phyloP scores from a whole-genome alignment of 2,113 vertebrate genomes.

The Hydropotes inermis region DNA sequence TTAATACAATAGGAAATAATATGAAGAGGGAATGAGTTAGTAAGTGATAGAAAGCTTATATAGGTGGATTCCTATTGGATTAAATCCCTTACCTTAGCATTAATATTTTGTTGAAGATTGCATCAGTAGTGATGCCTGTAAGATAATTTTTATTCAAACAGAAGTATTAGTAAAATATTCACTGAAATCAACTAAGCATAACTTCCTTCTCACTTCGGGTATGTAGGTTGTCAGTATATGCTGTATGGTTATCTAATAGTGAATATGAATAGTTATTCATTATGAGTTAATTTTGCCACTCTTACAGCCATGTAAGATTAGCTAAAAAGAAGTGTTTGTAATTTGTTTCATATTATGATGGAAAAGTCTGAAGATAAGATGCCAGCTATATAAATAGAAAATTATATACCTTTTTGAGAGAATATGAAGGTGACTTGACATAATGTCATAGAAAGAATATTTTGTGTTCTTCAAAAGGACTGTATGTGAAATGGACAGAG shows the following conservation, averaged over 20 bases:
- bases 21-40: not conserved
- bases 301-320: not conserved
- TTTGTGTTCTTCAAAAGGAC: not conserved
- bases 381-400: not conserved
- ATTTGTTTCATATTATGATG: not conserved
- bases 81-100: not conserved
- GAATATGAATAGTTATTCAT: not conserved
- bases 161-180: not conserved
- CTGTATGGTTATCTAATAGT: not conserved
- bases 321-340: not conserved
- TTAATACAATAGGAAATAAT: not conserved
- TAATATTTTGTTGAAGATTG: not conserved
- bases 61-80: not conserved
- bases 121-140: not conserved
- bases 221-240: not conserved
- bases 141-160: not conserved
- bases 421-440: not conserved
- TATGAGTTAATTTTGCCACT: not conserved
- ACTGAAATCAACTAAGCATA: not conserved
- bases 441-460: not conserved
- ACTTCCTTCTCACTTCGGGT: not conserved
- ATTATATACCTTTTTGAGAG: not conserved
- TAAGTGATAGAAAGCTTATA: not conserved
- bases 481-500: not conserved
- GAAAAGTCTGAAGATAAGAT: conserved; percentile 2